phyloP scores from a whole-genome alignment of 2,888 invertebrate genomes.

The Plebejus anna region DNA sequence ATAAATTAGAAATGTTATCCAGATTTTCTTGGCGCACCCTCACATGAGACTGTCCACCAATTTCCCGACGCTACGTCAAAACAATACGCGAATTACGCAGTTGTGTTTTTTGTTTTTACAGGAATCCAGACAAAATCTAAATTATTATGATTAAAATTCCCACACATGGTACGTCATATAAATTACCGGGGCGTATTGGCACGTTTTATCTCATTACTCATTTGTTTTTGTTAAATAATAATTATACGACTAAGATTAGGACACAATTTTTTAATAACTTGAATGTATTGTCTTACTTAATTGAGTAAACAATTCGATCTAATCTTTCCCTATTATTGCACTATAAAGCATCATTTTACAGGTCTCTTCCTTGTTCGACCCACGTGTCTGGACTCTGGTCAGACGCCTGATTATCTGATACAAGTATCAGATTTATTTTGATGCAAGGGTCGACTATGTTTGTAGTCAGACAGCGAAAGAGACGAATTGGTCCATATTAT shows the following conservation, averaged over 20 bases:
- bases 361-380: not conserved
- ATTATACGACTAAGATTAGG: not conserved
- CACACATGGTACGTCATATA: not conserved
- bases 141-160: not conserved
- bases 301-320: not conserved
- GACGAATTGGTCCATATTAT: too few species aligned
- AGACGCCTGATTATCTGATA: not conserved
- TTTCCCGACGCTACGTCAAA: constrained; percentile 20
- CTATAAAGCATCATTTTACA: not conserved
- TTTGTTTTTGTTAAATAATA: not conserved
- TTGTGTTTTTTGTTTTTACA: constrained; percentile 9
- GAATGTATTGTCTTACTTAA: not conserved
- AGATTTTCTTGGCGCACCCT: not conserved
- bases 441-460: not conserved
- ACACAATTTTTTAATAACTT: not conserved
- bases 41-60: not conserved
- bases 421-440: not conserved
- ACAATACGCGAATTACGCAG: constrained; percentile 18
- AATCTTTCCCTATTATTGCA: not conserved
- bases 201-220: not conserved
- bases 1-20: not conserved
- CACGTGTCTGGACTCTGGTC: not conserved
- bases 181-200: not conserved
- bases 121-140: not conserved
- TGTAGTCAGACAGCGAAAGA: too few species aligned